Conservation (phyloP, 2,113 vertebrate genomes). For the Heterotis niloticus region DNA sequence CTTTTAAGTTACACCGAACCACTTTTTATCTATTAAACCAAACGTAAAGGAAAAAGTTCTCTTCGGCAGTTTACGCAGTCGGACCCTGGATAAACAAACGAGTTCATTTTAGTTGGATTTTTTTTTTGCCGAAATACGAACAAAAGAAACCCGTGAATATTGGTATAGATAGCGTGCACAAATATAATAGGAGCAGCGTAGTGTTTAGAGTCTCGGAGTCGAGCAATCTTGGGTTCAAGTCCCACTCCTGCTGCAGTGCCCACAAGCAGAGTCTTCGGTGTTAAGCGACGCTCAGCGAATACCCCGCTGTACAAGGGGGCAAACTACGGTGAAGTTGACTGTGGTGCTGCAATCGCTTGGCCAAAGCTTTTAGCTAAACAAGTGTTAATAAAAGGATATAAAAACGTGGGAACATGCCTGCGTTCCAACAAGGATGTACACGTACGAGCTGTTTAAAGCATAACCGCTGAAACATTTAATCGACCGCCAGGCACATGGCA, state of each 20-base stretch:
- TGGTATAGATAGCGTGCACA: no score
- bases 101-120: slow-evolving; percentile 70
- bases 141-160: background rate
- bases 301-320: no score
- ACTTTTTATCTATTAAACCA: slow-evolving; percentile 80
- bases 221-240: no score
- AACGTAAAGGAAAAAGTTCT: slow-evolving; percentile 68
- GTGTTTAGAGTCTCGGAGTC: no score
- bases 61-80: slow-evolving; percentile 72
- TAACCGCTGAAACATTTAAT: background rate
- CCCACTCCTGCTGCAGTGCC: no score
- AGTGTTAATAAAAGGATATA: background rate
- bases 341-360: no score
- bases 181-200: no score
- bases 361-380: no score
- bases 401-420: background rate
- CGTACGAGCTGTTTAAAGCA: background rate
- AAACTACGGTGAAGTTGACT: no score
- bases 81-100: slow-evolving; percentile 70
- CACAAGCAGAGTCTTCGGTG: no score
- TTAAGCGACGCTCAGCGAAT: no score
- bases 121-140: background rate
- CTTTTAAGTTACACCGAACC: slow-evolving; percentile 68
- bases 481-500: background rate
- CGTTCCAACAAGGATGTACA: background rate